Conservation (phyloP, 30 jellyfish, hydroid and myxozoan species). For the Pelagia noctiluca region DNA sequence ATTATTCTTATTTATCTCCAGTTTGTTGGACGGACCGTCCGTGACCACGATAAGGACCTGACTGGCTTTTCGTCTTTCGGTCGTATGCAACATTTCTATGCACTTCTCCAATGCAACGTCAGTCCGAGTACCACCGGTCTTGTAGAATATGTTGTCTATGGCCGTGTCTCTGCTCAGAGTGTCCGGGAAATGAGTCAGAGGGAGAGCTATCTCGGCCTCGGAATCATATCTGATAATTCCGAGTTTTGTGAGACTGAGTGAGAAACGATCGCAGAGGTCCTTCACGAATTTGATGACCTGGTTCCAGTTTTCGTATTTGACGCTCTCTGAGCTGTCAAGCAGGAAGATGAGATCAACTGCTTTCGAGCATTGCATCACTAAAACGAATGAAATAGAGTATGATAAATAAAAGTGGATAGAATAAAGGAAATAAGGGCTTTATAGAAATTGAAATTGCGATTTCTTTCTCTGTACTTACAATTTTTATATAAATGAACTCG, state of each 20-base stretch:
- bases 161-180: constrained; percentile 85
- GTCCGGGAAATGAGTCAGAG: constrained; percentile 84
- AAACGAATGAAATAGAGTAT: background rate
- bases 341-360: constrained; percentile 89
- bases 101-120: constrained; percentile 96
- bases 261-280: constrained; percentile 77
- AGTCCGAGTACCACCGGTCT: constrained; percentile 97
- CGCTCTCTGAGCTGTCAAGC: constrained; percentile 97
- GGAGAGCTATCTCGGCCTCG: constrained; percentile 92
- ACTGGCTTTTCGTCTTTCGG: constrained; percentile 82
- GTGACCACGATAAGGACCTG: constrained; percentile 90
- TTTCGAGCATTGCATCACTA: constrained; percentile 79
- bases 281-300: constrained; percentile 80
- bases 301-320: constrained; percentile 90
- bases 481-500: no score
- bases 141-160: constrained; percentile 88
- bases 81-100: constrained; percentile 77
- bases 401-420: no score
- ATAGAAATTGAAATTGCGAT: no score
- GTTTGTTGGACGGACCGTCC: constrained; percentile 94
- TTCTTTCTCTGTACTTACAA: no score
- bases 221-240: constrained; percentile 92
- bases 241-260: constrained; percentile 75
- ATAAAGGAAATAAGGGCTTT: no score
- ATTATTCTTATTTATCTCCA: constrained; percentile 83